A percentile compares a stretch with the other conserved stretches of the same genome.
These are phyloP conservation scores for Xylocampa areola DNA, from an alignment of 2,888 invertebrate genomes.

Conservation along the genomic window DNA sequence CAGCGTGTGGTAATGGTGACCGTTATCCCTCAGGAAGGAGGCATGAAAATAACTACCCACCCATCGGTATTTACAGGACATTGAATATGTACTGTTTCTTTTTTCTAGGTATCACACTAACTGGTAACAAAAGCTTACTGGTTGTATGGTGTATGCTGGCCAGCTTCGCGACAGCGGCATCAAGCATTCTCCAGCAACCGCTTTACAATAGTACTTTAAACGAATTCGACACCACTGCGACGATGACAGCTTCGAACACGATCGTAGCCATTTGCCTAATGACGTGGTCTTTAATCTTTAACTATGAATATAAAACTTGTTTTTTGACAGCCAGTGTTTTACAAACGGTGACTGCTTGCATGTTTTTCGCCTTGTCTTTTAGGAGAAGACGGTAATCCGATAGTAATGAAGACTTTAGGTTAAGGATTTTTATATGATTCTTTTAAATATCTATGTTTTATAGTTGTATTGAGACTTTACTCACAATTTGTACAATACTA, in stretches of 20 bases:
- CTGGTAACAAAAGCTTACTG: conserved; percentile 76
- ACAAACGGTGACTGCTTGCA: conserved; percentile 75
- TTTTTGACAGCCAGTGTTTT: conserved; percentile 80
- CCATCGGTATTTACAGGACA: not conserved
- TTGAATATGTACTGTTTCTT: not conserved
- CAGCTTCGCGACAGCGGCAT: conserved; percentile 79
- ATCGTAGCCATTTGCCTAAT: conserved; percentile 78
- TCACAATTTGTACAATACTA: too few relatives aligned
- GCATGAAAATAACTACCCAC: too few relatives aligned
- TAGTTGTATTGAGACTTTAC: not conserved
- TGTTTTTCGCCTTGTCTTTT: conserved; percentile 80
- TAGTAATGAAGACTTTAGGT: not conserved
- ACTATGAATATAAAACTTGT: conserved; percentile 80
- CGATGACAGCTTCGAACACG: conserved; percentile 80
- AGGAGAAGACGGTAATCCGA: conserved; percentile 72
- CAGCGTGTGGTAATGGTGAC: too few relatives aligned
- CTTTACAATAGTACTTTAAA: conserved; percentile 81
- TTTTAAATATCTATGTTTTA: not conserved
- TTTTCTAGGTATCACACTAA: conserved; percentile 79
- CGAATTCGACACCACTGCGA: conserved; percentile 85
- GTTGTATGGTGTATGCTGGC: conserved; percentile 84
- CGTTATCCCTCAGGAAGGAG: too few relatives aligned
- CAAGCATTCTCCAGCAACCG: conserved; percentile 81
- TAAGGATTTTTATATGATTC: not conserved
- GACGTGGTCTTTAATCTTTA: conserved; percentile 76